Base-by-base conservation (phyloP, 2,888 invertebrate genomes). In the Pristionchus maxplancki region DNA sequence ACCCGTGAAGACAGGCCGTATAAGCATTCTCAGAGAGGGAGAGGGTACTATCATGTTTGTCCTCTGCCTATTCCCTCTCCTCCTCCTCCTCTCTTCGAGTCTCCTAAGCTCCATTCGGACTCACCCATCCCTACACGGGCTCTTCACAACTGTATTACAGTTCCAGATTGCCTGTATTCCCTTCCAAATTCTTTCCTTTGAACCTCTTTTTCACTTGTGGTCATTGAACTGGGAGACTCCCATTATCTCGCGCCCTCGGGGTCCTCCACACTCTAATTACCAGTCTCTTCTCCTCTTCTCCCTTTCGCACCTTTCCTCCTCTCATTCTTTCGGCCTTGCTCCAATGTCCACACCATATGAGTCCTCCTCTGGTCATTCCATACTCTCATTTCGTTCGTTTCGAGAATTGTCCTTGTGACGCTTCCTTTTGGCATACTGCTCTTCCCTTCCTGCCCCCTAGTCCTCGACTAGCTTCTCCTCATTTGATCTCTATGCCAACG, bases 251-350 rank as follows among this genome's bases (percentile, higher is more conserved):
- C 78, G n/a, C 71, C 71, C n/a, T 24, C 24, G 34, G 87, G 37
- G 87, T 87, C 88, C 88, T 89, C 78, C 37, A 53, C 87, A 24
- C 85, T 71, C 50, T 78, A 81, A 88, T 53, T 58, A 83, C 62
- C 87, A 74, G 74, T 89, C 89, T 87, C 81, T 86, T 87, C 87
- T 74, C 89, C 87, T 88, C 87, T 88, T 88, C 88, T 88, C 78
- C 40, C 88, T 74, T 71, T 74, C 31, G 50, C 86, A 87, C 83
- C 88, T 88, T 89, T 87, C 89, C 87, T 89, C 88, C 81, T 71
- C 37, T 82, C 88, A 71, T 87, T 87, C 67, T 78, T n/a, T 48
- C 48, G 53, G 31, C 50, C 53, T 58, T 58, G 83, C 83, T 28
- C 58, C 44, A 83, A 58, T 50, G 58, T 58, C 83, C 83, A 58